Conservation (phyloP, 2,888 invertebrate species). For the Acanthopleura granulata region DNA sequence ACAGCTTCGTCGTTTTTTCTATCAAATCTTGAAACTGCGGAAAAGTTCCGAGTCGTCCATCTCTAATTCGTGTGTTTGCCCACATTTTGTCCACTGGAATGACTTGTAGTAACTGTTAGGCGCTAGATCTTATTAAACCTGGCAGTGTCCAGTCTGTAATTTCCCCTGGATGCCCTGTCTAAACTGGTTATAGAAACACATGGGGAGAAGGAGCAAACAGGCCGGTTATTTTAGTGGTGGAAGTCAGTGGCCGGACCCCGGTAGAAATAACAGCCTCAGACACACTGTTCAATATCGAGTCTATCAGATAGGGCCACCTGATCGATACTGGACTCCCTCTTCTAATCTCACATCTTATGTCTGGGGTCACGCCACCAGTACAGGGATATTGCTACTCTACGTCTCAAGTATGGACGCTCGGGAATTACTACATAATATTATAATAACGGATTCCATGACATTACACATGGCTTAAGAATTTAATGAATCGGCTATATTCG, state of each 20-base stretch:
- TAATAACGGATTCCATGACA: background rate
- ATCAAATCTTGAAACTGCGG: too few relatives aligned
- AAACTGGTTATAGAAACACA: background rate
- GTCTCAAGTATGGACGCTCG: background rate
- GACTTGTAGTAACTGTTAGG: background rate
- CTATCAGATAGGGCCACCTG: constrained; percentile 4
- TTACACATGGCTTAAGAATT: constrained; percentile 12
- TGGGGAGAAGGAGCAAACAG: background rate
- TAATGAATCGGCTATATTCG: background rate
- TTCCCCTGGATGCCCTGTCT: constrained; percentile 1
- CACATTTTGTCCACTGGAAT: background rate
- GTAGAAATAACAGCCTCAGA: background rate
- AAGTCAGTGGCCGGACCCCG: background rate
- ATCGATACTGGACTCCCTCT: background rate
- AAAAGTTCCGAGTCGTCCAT: background rate
- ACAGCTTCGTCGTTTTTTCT: too few relatives aligned
- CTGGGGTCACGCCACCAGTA: background rate
- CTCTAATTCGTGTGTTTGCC: constrained; percentile 8
- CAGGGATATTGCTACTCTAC: background rate
- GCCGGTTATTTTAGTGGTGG: constrained; percentile 3
- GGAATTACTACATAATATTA: constrained; percentile 3
- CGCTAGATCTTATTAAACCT: constrained; percentile 9
- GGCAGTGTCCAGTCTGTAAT: constrained; percentile 10
- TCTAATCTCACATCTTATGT: constrained; percentile 1
- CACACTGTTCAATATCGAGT: background rate